A percentile compares a stretch with the other conserved stretches of the same genome.
These are phyloP conservation scores for Corythaixoides concolor DNA, from an alignment of 2,113 vertebrate genomes.

Conservation along the genomic window DNA sequence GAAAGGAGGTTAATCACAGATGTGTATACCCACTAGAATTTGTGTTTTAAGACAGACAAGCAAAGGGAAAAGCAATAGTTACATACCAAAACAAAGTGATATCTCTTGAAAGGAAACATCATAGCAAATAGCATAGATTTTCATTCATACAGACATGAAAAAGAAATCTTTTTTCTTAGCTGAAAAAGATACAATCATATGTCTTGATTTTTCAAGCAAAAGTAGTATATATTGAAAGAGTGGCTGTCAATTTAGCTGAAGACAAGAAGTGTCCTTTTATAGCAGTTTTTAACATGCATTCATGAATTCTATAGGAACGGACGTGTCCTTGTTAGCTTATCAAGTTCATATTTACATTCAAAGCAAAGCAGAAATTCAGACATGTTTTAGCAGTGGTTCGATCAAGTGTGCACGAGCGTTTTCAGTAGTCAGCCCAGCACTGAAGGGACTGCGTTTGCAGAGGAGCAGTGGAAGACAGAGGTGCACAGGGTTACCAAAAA, in stretches of 20 bases:
- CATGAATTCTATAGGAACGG: background rate
- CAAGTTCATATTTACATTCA: background rate
- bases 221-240: background rate
- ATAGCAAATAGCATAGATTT: slow-evolving; percentile 4
- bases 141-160: background rate
- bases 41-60: slow-evolving; percentile 6
- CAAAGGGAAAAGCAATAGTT: background rate
- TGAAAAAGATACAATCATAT: background rate
- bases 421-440: rapidly evolving
- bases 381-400: background rate
- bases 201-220: background rate
- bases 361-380: background rate
- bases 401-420: rapidly evolving
- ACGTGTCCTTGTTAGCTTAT: background rate
- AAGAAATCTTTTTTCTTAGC: background rate
- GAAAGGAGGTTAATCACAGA: background rate
- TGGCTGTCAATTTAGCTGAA: background rate
- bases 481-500: background rate
- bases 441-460: rapidly evolving
- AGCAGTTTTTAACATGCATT: background rate
- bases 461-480: background rate
- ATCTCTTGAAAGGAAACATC: slow-evolving; percentile 10
- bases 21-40: background rate
- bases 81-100: slow-evolving; percentile 7
- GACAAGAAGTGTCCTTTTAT: slow-evolving; percentile 1